These are phyloP conservation scores for Phenganax stokvisi DNA, from an alignment of 92 coral and sea anemone genomes.

Conservation along the genomic window DNA sequence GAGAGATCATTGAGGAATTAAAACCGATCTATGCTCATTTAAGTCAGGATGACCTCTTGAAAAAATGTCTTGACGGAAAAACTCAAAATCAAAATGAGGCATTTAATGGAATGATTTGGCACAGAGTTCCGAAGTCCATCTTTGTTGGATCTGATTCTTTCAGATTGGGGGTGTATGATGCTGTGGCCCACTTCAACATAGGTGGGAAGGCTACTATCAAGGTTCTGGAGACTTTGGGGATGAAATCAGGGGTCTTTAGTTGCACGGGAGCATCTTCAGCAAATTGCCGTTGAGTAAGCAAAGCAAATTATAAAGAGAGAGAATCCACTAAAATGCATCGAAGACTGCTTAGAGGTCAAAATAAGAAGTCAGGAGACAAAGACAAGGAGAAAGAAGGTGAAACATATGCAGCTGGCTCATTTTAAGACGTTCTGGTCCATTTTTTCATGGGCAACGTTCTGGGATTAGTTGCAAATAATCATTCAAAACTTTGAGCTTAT, in stretches of 20 bases:
- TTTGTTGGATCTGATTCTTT: constrained; percentile 45
- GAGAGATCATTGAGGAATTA: constrained; percentile 16
- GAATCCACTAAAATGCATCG: not conserved
- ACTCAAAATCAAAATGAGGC: constrained; percentile 41
- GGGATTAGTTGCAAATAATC: not conserved
- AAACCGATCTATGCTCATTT: constrained; percentile 42
- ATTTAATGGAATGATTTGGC: constrained; percentile 39
- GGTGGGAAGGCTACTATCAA: constrained; percentile 28
- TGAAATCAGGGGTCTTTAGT: constrained; percentile 24
- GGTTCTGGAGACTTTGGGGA: constrained; percentile 28
- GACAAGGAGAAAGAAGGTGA: constrained; percentile 21
- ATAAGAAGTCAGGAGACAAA: not conserved
- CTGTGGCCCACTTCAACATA: constrained; percentile 46
- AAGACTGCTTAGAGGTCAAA: constrained; percentile 19
- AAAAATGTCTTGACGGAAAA: constrained; percentile 46
- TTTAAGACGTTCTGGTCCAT: not conserved
- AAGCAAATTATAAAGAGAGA: not conserved
- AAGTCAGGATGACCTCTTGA: constrained; percentile 30
- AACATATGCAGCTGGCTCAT: constrained; percentile 37
- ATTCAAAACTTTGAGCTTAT: not conserved
- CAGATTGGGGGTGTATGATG: constrained; percentile 47
- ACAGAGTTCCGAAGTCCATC: constrained; percentile 22
- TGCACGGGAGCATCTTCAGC: not conserved
- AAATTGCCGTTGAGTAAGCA: constrained; percentile 1
- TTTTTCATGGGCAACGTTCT: not conserved